A percentile compares a stretch with the other conserved stretches of the same genome.
Conservation (phyloP, 2,888 invertebrate genomes). For the Pegoplata infirma region DNA sequence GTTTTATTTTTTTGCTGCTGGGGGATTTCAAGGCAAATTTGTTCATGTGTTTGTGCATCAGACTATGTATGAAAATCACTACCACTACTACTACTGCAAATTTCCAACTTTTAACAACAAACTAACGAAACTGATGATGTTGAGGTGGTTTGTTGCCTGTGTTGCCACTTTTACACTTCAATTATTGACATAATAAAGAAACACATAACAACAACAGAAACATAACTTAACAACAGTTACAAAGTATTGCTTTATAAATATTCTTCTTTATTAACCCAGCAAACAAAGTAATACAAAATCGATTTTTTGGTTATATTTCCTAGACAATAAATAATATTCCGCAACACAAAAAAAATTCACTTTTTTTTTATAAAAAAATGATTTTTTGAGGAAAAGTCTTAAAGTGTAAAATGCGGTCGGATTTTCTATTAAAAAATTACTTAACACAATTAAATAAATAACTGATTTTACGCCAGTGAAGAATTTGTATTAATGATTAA, state of each 20-base stretch:
- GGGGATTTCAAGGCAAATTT: neutral
- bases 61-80: neutral
- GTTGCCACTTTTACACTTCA: conserved; percentile 57
- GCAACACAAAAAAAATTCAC: too few relatives aligned
- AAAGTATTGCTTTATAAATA: conserved; percentile 24
- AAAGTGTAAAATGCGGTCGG: too few relatives aligned
- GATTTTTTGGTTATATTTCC: too few relatives aligned
- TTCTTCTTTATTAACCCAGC: too few relatives aligned
- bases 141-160: neutral
- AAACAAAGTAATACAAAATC: too few relatives aligned
- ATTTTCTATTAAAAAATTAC: too few relatives aligned
- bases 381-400: too few relatives aligned
- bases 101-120: neutral
- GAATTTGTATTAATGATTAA: too few relatives aligned
- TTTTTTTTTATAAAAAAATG: too few relatives aligned
- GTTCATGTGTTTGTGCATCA: neutral
- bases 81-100: neutral
- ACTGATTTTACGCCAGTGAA: too few relatives aligned
- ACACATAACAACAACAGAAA: conserved; percentile 15
- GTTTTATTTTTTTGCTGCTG: neutral
- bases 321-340: too few relatives aligned
- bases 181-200: conserved; percentile 54
- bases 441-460: too few relatives aligned
- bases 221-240: conserved; percentile 24
- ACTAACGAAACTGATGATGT: neutral